Percentiles rank a stretch among this genome's conserved stretches.
Conservation (phyloP, 2,888 invertebrate species). For the Synanthedon vespiformis region DNA sequence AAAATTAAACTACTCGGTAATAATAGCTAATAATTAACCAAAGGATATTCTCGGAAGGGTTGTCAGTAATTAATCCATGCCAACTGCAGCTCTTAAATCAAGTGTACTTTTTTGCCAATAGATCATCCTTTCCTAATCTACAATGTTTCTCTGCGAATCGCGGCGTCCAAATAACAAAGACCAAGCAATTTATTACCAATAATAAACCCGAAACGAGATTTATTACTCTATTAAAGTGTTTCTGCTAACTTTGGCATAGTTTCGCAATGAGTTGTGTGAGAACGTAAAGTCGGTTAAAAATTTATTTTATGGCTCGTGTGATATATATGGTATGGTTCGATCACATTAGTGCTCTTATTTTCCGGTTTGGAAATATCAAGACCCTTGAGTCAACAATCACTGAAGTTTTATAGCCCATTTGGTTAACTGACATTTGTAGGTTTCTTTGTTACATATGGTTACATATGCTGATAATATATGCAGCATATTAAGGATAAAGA, state of each 20-base stretch:
- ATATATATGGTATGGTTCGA: neutral
- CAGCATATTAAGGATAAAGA: too few relatives aligned
- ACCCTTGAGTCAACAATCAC: too few relatives aligned
- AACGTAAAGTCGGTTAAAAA: neutral
- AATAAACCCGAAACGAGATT: neutral
- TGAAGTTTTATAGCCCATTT: too few relatives aligned
- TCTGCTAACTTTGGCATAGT: neutral
- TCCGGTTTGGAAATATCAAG: too few relatives aligned
- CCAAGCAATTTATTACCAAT: neutral
- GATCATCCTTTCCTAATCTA: neutral
- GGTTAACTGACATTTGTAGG: too few relatives aligned
- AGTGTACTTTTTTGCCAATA: neutral
- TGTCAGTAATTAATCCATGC: neutral
- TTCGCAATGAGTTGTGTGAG: neutral
- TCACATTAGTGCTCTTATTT: neutral
- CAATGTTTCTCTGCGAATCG: neutral
- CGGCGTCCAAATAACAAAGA: neutral
- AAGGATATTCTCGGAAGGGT: too few relatives aligned
- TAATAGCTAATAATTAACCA: too few relatives aligned
- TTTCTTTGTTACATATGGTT: too few relatives aligned
- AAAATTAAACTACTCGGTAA: too few relatives aligned
- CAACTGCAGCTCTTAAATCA: neutral
- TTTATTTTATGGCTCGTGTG: neutral
- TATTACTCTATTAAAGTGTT: conserved; percentile 1
- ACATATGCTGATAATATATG: too few relatives aligned